A percentile compares a stretch with the other conserved stretches of the same genome.
Conservation (phyloP, 2,888 invertebrate species). For the Escarpia spicata region DNA sequence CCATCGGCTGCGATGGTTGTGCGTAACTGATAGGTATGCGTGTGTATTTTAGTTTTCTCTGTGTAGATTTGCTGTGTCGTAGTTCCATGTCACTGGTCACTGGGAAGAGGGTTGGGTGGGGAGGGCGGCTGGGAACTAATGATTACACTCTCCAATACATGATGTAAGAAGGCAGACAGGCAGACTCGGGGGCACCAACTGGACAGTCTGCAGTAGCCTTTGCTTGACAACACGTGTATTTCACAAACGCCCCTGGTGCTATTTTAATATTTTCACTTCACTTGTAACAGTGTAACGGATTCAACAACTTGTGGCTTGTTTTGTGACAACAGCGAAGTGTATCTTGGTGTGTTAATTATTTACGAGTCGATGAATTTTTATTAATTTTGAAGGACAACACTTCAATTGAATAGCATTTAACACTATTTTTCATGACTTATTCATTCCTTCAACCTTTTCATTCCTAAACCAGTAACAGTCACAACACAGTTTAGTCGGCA, state of each 20-base stretch:
- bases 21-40: too few relatives aligned
- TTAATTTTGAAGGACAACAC: too few relatives aligned
- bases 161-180: not conserved
- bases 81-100: not conserved
- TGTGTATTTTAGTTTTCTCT: not conserved
- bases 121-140: conserved; percentile 4
- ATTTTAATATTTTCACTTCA: not conserved
- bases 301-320: not conserved
- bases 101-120: not conserved
- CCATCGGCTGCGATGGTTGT: too few relatives aligned
- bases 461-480: not conserved
- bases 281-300: not conserved
- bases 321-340: too few relatives aligned
- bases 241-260: not conserved
- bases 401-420: not conserved
- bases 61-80: not conserved
- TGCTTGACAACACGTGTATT: not conserved
- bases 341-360: too few relatives aligned
- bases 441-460: not conserved
- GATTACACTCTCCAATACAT: conserved; percentile 7
- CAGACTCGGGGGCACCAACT: not conserved
- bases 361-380: too few relatives aligned
- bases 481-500: not conserved
- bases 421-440: not conserved
- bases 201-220: not conserved